These are phyloP conservation scores for Rotaria socialis DNA, from an alignment of 2,888 invertebrate species.

Conservation along the genomic window DNA sequence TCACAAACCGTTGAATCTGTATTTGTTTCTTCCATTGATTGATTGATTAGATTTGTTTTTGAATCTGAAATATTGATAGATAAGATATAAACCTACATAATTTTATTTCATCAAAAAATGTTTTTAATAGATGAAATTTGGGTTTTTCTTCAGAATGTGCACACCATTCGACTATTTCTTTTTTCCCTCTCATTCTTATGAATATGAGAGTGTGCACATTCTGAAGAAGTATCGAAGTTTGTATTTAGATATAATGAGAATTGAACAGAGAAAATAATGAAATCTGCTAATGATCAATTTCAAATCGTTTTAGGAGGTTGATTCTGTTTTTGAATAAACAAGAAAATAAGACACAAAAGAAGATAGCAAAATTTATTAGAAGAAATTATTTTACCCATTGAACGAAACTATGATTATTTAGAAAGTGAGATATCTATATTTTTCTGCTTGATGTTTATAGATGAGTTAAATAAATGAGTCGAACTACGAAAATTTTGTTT, in stretches of 20 bases:
- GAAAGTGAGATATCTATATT: background rate
- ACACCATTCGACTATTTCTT: too few relatives aligned
- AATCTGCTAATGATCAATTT: too few relatives aligned
- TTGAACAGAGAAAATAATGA: too few relatives aligned
- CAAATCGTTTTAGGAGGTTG: too few relatives aligned
- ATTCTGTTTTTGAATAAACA: background rate
- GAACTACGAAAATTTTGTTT: too few relatives aligned
- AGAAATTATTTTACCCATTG: slow-evolving; percentile 5
- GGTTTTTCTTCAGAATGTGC: too few relatives aligned
- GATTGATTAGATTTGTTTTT: background rate
- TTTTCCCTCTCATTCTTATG: too few relatives aligned
- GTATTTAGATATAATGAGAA: background rate
- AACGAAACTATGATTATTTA: background rate
- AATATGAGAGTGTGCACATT: too few relatives aligned
- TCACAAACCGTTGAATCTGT: too few relatives aligned
- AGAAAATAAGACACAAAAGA: slow-evolving; percentile 8
- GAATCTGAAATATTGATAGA: background rate
- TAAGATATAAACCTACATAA: background rate
- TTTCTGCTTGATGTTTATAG: background rate
- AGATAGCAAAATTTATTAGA: background rate
- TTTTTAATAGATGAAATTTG: background rate
- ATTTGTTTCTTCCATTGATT: background rate
- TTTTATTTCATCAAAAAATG: background rate
- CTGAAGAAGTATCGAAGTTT: too few relatives aligned
- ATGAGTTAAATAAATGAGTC: too few relatives aligned